These are phyloP conservation scores for Anoplophora glabripennis DNA, from an alignment of 1,140 invertebrate species.

Conservation along the genomic window DNA sequence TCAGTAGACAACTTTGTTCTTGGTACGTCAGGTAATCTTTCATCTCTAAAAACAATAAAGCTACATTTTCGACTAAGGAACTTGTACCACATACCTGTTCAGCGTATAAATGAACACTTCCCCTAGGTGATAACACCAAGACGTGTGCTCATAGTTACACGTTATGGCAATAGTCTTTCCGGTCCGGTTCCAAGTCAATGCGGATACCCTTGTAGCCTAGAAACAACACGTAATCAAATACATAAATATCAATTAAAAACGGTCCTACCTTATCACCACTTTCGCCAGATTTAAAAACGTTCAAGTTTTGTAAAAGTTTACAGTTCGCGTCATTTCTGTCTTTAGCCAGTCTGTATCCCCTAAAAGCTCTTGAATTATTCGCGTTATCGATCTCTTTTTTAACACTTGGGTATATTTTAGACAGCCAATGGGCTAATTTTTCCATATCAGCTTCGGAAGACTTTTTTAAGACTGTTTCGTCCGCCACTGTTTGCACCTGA, in stretches of 20 bases:
- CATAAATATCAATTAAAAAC: neutral
- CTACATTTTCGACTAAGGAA: neutral
- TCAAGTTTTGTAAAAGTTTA: slow-evolving; percentile 31
- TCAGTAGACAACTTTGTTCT: slow-evolving; percentile 34
- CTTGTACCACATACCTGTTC: slow-evolving; percentile 13
- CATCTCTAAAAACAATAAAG: slow-evolving; percentile 27
- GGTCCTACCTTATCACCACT: slow-evolving; percentile 17
- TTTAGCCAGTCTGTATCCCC: slow-evolving; percentile 29
- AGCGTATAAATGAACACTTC: slow-evolving; percentile 27
- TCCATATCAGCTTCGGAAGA: slow-evolving; percentile 36
- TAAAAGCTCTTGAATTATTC: slow-evolving; percentile 35
- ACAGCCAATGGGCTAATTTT: slow-evolving; percentile 39
- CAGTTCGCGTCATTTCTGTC: slow-evolving; percentile 23
- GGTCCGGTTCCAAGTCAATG: slow-evolving; percentile 39
- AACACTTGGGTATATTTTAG: slow-evolving; percentile 38
- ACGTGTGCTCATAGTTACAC: slow-evolving; percentile 37
- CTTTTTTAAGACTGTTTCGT: neutral
- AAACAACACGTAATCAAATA: neutral
- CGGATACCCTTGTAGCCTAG: slow-evolving; percentile 13
- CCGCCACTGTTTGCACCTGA: slow-evolving; percentile 35
- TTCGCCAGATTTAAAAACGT: slow-evolving; percentile 21
- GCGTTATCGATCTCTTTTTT: slow-evolving; percentile 39
- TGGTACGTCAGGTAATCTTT: slow-evolving; percentile 31
- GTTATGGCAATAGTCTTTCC: slow-evolving; percentile 40
- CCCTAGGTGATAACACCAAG: slow-evolving; percentile 44